phyloP scores from a whole-genome alignment of 2,888 invertebrate species.

The Colostygia pectinataria region DNA sequence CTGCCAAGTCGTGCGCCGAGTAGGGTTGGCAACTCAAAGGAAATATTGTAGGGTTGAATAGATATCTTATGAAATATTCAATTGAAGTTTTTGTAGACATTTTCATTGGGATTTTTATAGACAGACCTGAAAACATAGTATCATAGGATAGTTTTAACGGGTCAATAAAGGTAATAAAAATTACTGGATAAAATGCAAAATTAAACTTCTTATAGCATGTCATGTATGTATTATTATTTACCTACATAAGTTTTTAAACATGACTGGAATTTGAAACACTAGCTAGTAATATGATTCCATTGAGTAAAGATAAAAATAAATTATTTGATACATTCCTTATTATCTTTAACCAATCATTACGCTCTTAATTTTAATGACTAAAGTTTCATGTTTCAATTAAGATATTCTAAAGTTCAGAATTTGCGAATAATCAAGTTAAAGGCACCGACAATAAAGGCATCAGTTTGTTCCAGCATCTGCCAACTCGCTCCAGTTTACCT shows the following conservation, averaged over 20 bases:
- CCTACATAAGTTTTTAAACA: too few species aligned
- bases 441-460: conserved; percentile 47
- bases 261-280: too few species aligned
- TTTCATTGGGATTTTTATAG: conserved; percentile 8
- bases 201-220: too few species aligned
- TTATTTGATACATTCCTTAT: too few species aligned
- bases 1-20: conserved; percentile 34
- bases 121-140: too few species aligned
- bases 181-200: too few species aligned
- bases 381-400: conserved; percentile 3
- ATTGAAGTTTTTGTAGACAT: neutral
- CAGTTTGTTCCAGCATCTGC: conserved; percentile 64
- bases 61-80: conserved; percentile 2
- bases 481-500: conserved; percentile 67
- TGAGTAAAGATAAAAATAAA: too few species aligned
- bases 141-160: too few species aligned
- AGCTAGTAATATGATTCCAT: too few species aligned
- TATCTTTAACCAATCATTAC: neutral
- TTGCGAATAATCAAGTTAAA: conserved; percentile 70
- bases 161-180: too few species aligned
- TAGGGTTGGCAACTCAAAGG: conserved; percentile 28
- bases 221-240: too few species aligned
- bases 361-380: conserved; percentile 2
- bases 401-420: conserved; percentile 13
- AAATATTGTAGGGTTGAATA: conserved; percentile 13